Evolutionary conservation across 2,888 invertebrate species (phyloP).

Genomic region (Drosophila mimetica): DNA sequence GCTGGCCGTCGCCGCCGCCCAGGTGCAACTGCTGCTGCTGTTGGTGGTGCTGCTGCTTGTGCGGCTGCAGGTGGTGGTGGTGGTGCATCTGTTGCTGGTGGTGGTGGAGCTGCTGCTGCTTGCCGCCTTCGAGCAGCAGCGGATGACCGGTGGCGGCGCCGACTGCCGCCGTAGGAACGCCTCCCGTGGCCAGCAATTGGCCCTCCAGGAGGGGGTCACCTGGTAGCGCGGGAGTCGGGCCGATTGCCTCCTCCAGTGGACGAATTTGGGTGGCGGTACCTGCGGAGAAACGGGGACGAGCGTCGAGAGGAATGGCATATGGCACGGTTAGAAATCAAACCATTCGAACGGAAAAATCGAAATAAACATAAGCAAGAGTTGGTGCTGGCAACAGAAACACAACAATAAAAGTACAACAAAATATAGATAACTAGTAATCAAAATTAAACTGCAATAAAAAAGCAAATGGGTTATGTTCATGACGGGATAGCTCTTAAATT

Average conservation of each 20-base stretch:
- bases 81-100: conserved; percentile 29
- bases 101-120: conserved; percentile 37
- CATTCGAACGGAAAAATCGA: conserved; percentile 34
- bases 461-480: conserved; percentile 34
- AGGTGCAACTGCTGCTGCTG: conserved; percentile 45
- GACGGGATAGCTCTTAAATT: background rate
- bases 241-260: conserved; percentile 77
- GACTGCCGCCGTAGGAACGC: conserved; percentile 52
- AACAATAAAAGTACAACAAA: conserved; percentile 53
- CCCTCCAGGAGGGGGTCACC: conserved; percentile 56
- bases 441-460: conserved; percentile 40
- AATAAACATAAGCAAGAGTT: conserved; percentile 36
- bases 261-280: conserved; percentile 83
- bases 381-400: conserved; percentile 69
- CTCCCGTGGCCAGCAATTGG: conserved; percentile 56
- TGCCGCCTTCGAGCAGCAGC: conserved; percentile 45
- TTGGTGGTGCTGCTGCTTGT: conserved; percentile 20
- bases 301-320: conserved; percentile 48
- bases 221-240: conserved; percentile 49
- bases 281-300: conserved; percentile 56
- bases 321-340: conserved; percentile 49
- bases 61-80: conserved; percentile 23
- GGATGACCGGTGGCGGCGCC: conserved; percentile 45
- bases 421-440: conserved; percentile 19
- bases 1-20: conserved; percentile 47